Percentiles rank a stretch among this genome's conserved stretches.
phyloP scores from a whole-genome alignment of 1,140 invertebrate species.

The Scaptomyza pallida region DNA sequence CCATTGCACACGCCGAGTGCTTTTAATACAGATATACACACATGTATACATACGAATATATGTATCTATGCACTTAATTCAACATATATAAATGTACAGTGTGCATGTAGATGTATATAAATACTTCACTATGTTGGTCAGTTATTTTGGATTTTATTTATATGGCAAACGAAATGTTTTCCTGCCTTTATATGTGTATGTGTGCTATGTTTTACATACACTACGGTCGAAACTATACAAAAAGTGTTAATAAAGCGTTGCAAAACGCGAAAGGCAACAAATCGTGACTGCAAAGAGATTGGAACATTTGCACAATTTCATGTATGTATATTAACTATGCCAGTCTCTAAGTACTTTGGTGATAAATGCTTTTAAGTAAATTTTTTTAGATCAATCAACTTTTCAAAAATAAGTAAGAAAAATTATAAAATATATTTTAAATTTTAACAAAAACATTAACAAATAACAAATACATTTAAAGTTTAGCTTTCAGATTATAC shows the following conservation, averaged over 20 bases:
- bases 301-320: too few species aligned
- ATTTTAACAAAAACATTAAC: too few species aligned
- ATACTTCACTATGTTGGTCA: conserved; percentile 50
- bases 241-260: conserved; percentile 45
- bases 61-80: conserved; percentile 14
- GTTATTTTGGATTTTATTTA: conserved; percentile 72
- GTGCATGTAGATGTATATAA: conserved; percentile 18
- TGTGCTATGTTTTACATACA: conserved; percentile 21
- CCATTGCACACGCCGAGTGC: conserved; percentile 54
- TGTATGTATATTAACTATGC: background rate
- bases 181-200: conserved; percentile 9
- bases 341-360: too few species aligned
- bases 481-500: background rate
- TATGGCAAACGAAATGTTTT: conserved; percentile 44
- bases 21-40: conserved; percentile 58
- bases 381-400: too few species aligned
- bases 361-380: too few species aligned
- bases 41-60: conserved; percentile 2
- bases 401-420: too few species aligned
- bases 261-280: conserved; percentile 17
- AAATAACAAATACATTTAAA: too few species aligned
- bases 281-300: background rate
- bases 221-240: conserved; percentile 33
- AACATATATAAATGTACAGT: too few species aligned
- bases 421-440: too few species aligned